Conservation (phyloP, 2,888 invertebrate genomes). For the Camptogramma bilineatum region DNA sequence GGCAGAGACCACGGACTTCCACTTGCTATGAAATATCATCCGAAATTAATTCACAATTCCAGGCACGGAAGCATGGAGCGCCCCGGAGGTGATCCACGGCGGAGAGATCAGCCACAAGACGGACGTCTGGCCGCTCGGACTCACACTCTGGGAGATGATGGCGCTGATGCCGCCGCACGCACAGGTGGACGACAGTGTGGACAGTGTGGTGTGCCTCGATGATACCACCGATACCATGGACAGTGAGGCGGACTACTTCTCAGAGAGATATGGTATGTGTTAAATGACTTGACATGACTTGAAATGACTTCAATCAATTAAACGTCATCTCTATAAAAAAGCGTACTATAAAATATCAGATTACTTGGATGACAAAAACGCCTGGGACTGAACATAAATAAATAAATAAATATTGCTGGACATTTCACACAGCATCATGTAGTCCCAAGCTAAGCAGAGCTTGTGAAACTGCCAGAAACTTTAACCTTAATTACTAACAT, state of each 20-base stretch:
- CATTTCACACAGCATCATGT: too few relatives aligned
- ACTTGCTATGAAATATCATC: too few relatives aligned
- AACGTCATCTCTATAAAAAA: too few relatives aligned
- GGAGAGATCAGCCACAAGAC: constrained; percentile 88
- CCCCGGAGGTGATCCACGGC: constrained; percentile 90
- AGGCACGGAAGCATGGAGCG: constrained; percentile 92
- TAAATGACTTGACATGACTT: background rate
- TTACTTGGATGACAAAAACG: too few relatives aligned
- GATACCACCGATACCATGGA: constrained; percentile 43
- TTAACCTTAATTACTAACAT: background rate
- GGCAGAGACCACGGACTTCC: too few relatives aligned
- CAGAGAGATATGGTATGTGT: constrained; percentile 66
- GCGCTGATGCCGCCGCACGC: constrained; percentile 89
- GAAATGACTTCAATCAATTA: too few relatives aligned
- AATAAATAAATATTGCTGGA: too few relatives aligned
- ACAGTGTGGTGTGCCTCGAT: constrained; percentile 49
- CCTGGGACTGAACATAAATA: too few relatives aligned
- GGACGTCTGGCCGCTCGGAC: constrained; percentile 92
- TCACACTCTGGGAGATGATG: constrained; percentile 93
- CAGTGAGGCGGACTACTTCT: constrained; percentile 59
- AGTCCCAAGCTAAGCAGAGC: too few relatives aligned
- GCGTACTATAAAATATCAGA: too few relatives aligned
- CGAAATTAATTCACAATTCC: constrained; percentile 21
- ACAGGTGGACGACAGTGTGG: constrained; percentile 59
- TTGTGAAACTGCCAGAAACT: too few relatives aligned